Evolutionary conservation across 2,113 vertebrate genomes (phyloP).

Genomic region (Guaruba guarouba): DNA sequence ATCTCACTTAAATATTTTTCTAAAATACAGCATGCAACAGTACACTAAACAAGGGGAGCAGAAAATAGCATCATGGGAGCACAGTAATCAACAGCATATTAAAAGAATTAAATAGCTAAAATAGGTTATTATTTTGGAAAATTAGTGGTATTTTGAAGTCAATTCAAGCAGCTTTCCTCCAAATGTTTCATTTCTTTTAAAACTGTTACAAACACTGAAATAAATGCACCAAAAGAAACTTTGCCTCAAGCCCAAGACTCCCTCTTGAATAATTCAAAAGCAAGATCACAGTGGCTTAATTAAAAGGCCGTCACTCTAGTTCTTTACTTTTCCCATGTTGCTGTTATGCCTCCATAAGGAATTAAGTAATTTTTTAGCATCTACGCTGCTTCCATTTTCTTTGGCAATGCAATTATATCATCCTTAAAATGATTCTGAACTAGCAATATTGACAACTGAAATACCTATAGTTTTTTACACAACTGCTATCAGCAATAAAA

Average conservation of each 20-base stretch:
- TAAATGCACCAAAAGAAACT: conserved; percentile 34
- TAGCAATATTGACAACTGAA: background rate
- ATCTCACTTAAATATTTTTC: background rate
- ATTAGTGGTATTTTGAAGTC: background rate
- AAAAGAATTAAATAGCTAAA: background rate
- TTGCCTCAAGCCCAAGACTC: conserved; percentile 28
- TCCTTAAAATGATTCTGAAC: background rate
- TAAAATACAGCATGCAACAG: background rate
- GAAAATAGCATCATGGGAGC: background rate
- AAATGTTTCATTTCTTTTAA: conserved; percentile 34
- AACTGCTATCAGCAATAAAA: background rate
- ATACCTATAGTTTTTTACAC: background rate
- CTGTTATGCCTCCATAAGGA: background rate
- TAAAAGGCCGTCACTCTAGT: background rate
- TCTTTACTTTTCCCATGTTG: conserved; percentile 23
- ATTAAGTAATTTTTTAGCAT: background rate
- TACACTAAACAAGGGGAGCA: background rate
- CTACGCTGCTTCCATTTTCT: background rate
- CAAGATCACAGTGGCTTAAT: conserved; percentile 43
- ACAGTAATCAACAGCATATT: background rate
- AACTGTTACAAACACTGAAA: background rate
- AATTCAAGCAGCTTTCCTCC: background rate
- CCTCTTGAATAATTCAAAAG: conserved; percentile 60
- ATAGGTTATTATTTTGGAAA: background rate
- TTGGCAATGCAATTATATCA: background rate